Percentiles rank a stretch among this genome's conserved stretches.
Evolutionary conservation across 2,888 invertebrate genomes (phyloP).

Genomic region (Drosophila aldrichi): DNA sequence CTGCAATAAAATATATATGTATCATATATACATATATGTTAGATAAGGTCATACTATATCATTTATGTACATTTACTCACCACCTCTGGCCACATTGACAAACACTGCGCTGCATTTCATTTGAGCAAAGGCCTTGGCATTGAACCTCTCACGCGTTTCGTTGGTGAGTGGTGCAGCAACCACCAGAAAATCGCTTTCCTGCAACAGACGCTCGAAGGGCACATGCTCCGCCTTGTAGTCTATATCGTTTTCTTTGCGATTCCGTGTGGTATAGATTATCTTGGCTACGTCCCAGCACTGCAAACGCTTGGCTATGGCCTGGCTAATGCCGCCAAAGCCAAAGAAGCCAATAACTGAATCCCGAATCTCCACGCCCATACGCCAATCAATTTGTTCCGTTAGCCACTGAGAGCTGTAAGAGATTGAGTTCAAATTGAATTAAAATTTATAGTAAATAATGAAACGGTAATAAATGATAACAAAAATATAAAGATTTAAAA

Average conservation of each 20-base stretch:
- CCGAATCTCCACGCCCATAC: constrained; percentile 91
- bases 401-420: constrained; percentile 88
- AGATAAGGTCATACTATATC: neutral
- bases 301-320: constrained; percentile 91
- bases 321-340: constrained; percentile 93
- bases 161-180: constrained; percentile 92
- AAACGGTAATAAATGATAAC: too few relatives aligned
- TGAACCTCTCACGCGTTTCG: constrained; percentile 92
- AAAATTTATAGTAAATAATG: neutral
- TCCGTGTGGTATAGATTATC: constrained; percentile 91
- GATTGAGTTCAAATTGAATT: neutral
- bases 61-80: constrained; percentile 55
- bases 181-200: constrained; percentile 94
- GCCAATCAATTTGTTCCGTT: constrained; percentile 90
- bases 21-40: neutral
- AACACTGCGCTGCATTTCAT: constrained; percentile 96
- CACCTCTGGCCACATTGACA: constrained; percentile 94
- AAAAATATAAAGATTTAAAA: too few relatives aligned
- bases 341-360: constrained; percentile 93
- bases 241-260: constrained; percentile 87
- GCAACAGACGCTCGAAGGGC: constrained; percentile 89
- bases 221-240: constrained; percentile 90
- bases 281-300: constrained; percentile 90
- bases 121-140: constrained; percentile 90
- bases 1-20: constrained; percentile 79